Conservation (phyloP, 2,888 invertebrate species). For the Diplolepis rosae region DNA sequence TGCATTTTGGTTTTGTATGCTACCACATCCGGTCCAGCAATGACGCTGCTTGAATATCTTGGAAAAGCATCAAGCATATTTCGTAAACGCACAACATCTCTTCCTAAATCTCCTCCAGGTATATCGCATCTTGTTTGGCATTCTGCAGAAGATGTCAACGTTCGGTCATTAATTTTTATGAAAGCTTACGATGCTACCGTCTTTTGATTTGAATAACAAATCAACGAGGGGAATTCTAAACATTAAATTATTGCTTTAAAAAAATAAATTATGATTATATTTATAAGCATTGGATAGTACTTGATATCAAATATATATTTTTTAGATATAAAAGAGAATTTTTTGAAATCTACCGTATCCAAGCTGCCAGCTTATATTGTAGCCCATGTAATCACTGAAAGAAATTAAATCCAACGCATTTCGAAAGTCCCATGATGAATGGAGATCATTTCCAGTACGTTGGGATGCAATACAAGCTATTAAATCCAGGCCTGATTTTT, state of each 20-base stretch:
- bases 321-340: neutral
- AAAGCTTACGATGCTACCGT: neutral
- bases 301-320: neutral
- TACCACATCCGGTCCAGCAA: conserved; percentile 74
- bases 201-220: neutral
- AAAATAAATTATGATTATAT: neutral
- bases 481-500: conserved; percentile 66
- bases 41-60: conserved; percentile 63
- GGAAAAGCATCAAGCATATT: conserved; percentile 81
- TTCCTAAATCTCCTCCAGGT: conserved; percentile 66
- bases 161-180: conserved; percentile 25
- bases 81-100: conserved; percentile 74
- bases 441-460: conserved; percentile 74
- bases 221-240: neutral
- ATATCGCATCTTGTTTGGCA: conserved; percentile 65
- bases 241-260: neutral
- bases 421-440: conserved; percentile 80
- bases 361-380: conserved; percentile 83
- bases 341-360: conserved; percentile 79
- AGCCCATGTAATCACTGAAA: conserved; percentile 79
- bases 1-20: conserved; percentile 62
- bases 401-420: conserved; percentile 81
- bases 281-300: neutral
- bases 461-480: conserved; percentile 64
- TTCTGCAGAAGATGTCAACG: conserved; percentile 54